Base-by-base conservation (phyloP, 2,888 invertebrate genomes). In the Ecdyonurus torrentis region DNA sequence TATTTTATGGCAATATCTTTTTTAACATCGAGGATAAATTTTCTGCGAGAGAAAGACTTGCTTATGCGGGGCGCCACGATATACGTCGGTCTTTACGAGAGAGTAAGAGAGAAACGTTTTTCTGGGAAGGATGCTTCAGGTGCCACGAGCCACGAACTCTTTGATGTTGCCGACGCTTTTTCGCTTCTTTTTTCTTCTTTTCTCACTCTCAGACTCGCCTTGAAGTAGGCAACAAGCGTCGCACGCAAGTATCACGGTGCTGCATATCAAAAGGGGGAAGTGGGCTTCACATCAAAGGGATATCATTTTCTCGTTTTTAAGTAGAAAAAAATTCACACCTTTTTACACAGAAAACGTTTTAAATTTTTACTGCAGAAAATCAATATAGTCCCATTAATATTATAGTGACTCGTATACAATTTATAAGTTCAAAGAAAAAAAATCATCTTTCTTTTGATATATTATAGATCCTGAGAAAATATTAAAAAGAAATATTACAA, bases 91-190 rank as follows among this genome's bases (percentile, higher is more conserved):
- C 37, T 37, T 15, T 37, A n/a, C n/a, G 37, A 37, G 37, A 37
- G 37, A 37, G n/a, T 10, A 18, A 7, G 15, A 22, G 7, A 22
- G 7, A 22, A 20, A 20, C 55, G 55, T 55, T 55, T 67, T 68
- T 67, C 67, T 67, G 67, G 69, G 69, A 68, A 68, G 67, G 68
- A 65, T 63, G 64, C 66, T 67, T 65, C 65, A 66, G 67, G 66
- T 69, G 69, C 68, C 68, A 68, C 69, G 68, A 69, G 68, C 68
- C 69, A 69, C 37, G 20, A 55, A 55, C 25, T n/a, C 60, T 60
- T 60, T 60, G 60, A 60, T 60, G 25, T 60, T 25, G 60, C 60
- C 60, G 59, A n/a, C 59, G n/a, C 22, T 23, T 20, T 24, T 24
- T 59, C 24, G 60, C 60, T n/a, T 60, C 60, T 24, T 55, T 55